Evolutionary conservation across 2,113 vertebrate species (phyloP), one percentile per base, ranked within the genome.

Genomic region (Platysternon megacephalum): DNA sequence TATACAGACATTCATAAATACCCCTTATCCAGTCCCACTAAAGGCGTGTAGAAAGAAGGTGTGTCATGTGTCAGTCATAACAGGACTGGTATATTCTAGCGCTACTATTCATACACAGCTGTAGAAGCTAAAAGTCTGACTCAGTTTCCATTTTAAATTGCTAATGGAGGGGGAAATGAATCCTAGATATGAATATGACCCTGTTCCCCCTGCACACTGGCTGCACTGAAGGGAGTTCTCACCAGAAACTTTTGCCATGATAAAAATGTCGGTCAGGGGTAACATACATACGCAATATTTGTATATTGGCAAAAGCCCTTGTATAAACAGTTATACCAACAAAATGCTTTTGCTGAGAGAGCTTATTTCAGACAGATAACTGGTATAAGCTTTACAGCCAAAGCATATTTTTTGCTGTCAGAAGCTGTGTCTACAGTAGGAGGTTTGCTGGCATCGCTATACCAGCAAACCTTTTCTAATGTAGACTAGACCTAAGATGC

Each of bases 81-180:
- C 84, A 95, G 88, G 93, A 94, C 79, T 80, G 81, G 26, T 90
- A 68, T 91, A 29, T 86, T 89, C 79, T 82, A 93, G 74, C 65
- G 32, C 86, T 91, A 28, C 39, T 11, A 24, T 90, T 51, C 78
- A 88, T 68, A 90, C 19, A 46, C n/a, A 1, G n/a, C 72, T 2
- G 46, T 56, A 92, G 53, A 92, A 92, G 93, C 52, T 83, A 79
- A 76, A 84, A 92, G 81, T 79, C 85, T 0, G 0, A 52, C 51
- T 53, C 56, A 74, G 85, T 88, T 94, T 74, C 56, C 82, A 87
- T 65, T 39, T 1, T 35, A 85, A 81, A 29, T 51, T 91, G 16
- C 49, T 79, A 39, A n/a, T 84, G 14, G 7, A 86, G 11, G 24
- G 52, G 86, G 74, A 88, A 46, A 22, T 84, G 32, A 16, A 11